Conservation (phyloP, 2,113 vertebrate species). For the Guaruba guarouba region DNA sequence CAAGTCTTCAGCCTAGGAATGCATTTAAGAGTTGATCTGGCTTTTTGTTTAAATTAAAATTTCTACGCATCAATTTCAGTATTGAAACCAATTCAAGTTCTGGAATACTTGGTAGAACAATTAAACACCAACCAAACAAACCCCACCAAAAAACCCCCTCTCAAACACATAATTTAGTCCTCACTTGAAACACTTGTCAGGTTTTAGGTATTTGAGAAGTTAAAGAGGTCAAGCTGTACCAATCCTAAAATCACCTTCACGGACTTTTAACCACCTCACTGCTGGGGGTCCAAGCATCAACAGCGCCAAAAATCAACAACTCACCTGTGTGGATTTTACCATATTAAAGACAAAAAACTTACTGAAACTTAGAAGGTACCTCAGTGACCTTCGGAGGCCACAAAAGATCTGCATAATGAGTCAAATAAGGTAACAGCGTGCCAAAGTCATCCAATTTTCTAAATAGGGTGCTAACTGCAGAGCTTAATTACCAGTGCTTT, state of each 20-base stretch:
- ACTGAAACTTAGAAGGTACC: not conserved
- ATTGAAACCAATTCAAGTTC: not conserved
- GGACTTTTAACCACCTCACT: not conserved
- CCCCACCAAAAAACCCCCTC: rapidly evolving
- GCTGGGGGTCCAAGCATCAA: not conserved
- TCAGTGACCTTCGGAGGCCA: not conserved
- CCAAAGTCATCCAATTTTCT: not conserved
- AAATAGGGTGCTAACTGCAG: not conserved
- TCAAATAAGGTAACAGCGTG: not conserved
- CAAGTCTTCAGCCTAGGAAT: not conserved
- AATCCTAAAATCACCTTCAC: not conserved
- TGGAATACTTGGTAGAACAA: not conserved
- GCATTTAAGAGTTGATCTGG: not conserved
- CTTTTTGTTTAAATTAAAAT: not conserved
- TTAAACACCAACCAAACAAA: not conserved
- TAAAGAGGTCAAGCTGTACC: not conserved
- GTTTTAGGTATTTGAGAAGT: not conserved
- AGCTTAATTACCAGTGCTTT: constrained; percentile 31
- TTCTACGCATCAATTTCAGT: not conserved
- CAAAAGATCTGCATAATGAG: not conserved
- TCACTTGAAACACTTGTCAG: not conserved
- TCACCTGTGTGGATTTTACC: not conserved
- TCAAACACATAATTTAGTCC: not conserved
- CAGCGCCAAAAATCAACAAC: not conserved
- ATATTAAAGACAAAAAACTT: not conserved